Conservation (phyloP, 2,113 vertebrate species). For the Todiramphus chloris region DNA sequence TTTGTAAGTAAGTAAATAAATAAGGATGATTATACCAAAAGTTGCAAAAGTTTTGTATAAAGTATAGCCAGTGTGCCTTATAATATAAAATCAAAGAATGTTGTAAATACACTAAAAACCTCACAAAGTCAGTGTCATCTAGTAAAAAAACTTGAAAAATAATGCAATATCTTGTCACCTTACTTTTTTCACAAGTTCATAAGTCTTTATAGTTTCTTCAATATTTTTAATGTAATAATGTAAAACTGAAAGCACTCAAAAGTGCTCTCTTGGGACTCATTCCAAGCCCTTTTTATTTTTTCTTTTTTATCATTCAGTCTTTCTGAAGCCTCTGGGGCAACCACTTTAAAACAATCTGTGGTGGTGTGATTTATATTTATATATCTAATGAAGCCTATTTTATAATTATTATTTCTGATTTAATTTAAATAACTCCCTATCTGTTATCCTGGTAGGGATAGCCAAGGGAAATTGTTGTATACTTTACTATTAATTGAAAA, state of each 20-base stretch:
- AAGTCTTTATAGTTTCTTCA: neutral
- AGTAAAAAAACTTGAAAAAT: neutral
- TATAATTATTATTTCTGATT: constrained; percentile 30
- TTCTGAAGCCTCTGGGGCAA: constrained; percentile 12
- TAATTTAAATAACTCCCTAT: constrained; percentile 5
- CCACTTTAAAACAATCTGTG: constrained; percentile 37
- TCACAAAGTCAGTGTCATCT: neutral
- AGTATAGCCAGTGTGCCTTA: neutral
- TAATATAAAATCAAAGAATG: neutral
- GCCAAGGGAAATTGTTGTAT: neutral
- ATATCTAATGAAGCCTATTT: constrained; percentile 35
- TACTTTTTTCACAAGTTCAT: neutral
- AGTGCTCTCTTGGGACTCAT: neutral
- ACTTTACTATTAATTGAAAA: neutral
- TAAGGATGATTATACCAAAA: neutral
- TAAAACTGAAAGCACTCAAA: neutral
- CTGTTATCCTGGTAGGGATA: neutral
- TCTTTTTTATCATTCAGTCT: constrained; percentile 29
- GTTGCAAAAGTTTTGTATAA: neutral
- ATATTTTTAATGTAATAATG: constrained; percentile 1
- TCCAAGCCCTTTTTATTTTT: neutral
- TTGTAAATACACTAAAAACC: neutral
- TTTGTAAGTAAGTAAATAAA: neutral
- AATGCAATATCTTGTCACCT: neutral
- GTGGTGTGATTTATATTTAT: constrained; percentile 41